Conservation (phyloP, 2,797 vertebrate genomes). For the Denticeps clupeoides region DNA sequence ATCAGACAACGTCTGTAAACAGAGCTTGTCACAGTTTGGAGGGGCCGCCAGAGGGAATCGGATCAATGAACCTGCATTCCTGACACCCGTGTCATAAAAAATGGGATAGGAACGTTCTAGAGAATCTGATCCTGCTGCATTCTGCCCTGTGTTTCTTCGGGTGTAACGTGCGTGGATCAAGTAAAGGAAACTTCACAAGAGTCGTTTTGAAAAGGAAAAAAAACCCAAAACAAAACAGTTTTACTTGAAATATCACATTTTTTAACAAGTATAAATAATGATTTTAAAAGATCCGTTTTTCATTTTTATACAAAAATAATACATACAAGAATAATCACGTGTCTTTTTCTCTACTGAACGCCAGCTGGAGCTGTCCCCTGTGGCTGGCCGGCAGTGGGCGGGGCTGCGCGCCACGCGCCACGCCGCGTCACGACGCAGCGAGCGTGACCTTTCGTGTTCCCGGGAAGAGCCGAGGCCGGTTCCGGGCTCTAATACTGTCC, state of each 20-base stretch:
- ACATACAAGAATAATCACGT: constrained; percentile 62
- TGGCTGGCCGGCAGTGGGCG: constrained; percentile 49
- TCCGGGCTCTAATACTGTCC: constrained; percentile 38
- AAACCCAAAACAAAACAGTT: constrained; percentile 46
- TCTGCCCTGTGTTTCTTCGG: too few species aligned
- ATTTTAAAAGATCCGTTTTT: constrained; percentile 67
- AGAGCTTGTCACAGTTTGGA: constrained; percentile 16
- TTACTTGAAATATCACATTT: constrained; percentile 67
- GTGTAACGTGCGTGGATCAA: background rate
- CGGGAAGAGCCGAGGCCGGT: constrained; percentile 9
- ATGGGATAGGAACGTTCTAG: too few species aligned
- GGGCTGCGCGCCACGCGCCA: too few species aligned
- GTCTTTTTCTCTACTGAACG: constrained; percentile 36
- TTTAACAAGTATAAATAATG: constrained; percentile 73
- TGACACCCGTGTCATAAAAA: constrained; percentile 19
- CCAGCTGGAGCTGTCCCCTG: constrained; percentile 43
- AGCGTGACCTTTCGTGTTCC: constrained; percentile 56
- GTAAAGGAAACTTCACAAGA: background rate
- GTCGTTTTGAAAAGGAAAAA: background rate
- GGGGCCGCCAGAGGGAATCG: constrained; percentile 13
- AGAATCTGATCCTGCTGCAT: too few species aligned
- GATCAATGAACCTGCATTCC: constrained; percentile 28
- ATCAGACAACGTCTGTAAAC: constrained; percentile 36
- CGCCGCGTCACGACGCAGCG: too few species aligned
- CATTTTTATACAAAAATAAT: constrained; percentile 79